A percentile compares a stretch with the other conserved stretches of the same genome.
phyloP scores from a whole-genome alignment of 2,888 invertebrate species.

The Maniola hyperantus region DNA sequence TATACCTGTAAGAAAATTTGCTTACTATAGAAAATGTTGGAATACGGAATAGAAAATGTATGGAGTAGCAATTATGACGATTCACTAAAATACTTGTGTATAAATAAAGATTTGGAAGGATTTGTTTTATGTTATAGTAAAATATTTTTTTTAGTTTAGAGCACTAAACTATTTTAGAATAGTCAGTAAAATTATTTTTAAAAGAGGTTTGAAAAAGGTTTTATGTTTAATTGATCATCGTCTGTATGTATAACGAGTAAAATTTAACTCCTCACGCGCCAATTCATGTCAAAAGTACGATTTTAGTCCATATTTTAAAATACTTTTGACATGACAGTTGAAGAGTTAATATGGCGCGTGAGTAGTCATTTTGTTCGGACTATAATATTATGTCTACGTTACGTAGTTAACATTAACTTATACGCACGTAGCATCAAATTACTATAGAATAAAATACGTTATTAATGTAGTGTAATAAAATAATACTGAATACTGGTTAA shows the following conservation, averaged over 20 bases:
- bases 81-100: slow-evolving; percentile 6
- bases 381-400: too few species aligned
- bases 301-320: too few species aligned
- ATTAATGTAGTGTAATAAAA: neutral
- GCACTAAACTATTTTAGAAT: slow-evolving; percentile 1
- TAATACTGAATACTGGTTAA: neutral
- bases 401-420: too few species aligned
- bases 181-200: slow-evolving; percentile 1
- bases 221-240: neutral
- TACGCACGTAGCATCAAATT: neutral
- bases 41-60: neutral
- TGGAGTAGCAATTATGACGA: slow-evolving; percentile 1
- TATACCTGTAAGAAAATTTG: neutral
- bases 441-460: slow-evolving; percentile 7
- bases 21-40: neutral
- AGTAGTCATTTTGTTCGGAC: too few species aligned
- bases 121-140: slow-evolving; percentile 21
- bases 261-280: too few species aligned
- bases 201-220: neutral
- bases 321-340: too few species aligned
- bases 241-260: neutral
- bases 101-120: neutral
- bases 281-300: too few species aligned
- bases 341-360: too few species aligned
- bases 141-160: slow-evolving; percentile 10